These are phyloP conservation scores for Theocolax elegans DNA, from an alignment of 1,140 invertebrate species.

Conservation along the genomic window DNA sequence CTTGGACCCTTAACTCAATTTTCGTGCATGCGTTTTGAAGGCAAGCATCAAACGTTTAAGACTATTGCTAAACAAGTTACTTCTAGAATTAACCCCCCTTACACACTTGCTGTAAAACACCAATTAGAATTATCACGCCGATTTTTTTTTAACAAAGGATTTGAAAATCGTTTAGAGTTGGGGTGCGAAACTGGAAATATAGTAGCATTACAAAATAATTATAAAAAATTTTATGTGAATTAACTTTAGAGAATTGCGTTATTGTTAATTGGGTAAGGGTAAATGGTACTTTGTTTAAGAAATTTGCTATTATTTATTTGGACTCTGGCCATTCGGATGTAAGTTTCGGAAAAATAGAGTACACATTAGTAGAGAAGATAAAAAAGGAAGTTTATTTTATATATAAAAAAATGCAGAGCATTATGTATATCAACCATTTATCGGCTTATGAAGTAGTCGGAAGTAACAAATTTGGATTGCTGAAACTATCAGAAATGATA, in stretches of 20 bases:
- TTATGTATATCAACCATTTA: neutral
- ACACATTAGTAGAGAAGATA: neutral
- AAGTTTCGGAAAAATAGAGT: neutral
- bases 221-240: neutral
- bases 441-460: neutral
- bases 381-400: neutral
- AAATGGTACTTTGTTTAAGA: neutral
- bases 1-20: constrained; percentile 35
- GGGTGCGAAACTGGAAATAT: neutral
- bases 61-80: neutral
- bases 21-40: constrained; percentile 35
- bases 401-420: neutral
- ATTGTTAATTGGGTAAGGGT: neutral
- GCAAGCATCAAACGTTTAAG: constrained; percentile 32
- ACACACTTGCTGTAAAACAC: neutral
- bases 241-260: neutral
- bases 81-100: neutral
- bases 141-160: neutral
- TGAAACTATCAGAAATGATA: neutral
- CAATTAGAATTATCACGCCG: neutral
- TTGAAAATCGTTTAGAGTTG: neutral
- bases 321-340: neutral
- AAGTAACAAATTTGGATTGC: neutral
- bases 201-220: neutral
- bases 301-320: neutral